Evolutionary conservation across 1,140 invertebrate species (phyloP), one percentile per base, ranked within the genome.

Genomic region (Panonychus citri): DNA sequence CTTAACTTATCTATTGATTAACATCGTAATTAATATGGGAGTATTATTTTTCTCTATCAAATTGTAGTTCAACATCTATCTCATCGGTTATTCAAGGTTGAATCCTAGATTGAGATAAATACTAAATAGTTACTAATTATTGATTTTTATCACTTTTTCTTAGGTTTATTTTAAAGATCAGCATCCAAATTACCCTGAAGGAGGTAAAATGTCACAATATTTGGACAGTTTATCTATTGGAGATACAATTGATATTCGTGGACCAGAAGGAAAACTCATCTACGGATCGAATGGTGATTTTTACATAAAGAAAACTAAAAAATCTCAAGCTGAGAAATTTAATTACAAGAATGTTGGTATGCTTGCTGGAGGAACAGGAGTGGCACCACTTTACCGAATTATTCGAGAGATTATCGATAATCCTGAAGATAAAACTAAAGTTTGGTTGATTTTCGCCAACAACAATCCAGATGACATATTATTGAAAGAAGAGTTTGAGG

Each of bases 131-230:
- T n/a, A n/a, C n/a, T n/a, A n/a, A n/a, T n/a, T n/a, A n/a, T n/a
- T n/a, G n/a, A n/a, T n/a, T n/a, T n/a, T n/a, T n/a, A n/a, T n/a
- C n/a, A n/a, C n/a, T n/a, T n/a, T n/a, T n/a, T n/a, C n/a, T n/a
- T n/a, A 90, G 85, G 83, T 97, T 0, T 98, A 98, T 67, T 91
- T 91, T 68, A 90, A 88, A 74, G 84, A 91, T 75, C 79, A 84
- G 2, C 88, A 98, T 70, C 91, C 91, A 0, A 93, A 94, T 70
- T 98, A 97, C 68, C 93, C 91, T 0, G 86, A 93, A 26, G 95
- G 94, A 60, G 91, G 90, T 26, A 94, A 94, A 75, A 80, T 97
- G 81, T 87, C 87, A 4, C 94, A 98, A 67, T 75, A 95, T 68
- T 70, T 99, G 54, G 85, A 98, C 62, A 77, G 74, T 62, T 75